Base-by-base conservation (phyloP, 2,113 vertebrate species). In the Proterorhinus semilunaris region DNA sequence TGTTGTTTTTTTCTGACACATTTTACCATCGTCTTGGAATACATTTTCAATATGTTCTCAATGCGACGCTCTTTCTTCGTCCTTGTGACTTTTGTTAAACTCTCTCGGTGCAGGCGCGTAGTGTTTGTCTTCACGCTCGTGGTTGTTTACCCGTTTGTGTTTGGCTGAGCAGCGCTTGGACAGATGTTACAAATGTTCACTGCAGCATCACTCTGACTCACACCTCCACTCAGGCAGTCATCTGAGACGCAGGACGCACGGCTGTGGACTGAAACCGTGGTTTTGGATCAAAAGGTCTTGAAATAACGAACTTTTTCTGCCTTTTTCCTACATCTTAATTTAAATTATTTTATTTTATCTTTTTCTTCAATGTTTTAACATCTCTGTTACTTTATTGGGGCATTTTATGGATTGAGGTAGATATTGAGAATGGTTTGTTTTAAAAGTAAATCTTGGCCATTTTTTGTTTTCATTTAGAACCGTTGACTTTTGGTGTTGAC, bases 201-300 rank as follows among this genome's bases (percentile, higher is more conserved):
- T 62, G 66, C 78, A 10, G 75, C 78, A 80, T 77, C 70, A 65
- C 36, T 81, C 66, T 87, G 82, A 86, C 86, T 87, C 82, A 85
- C 73, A 72, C 70, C 64, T 77, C 61, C 69, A 51, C 49, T 75
- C n/a, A 68, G 51, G 80, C 59, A 72, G 63, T 69, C 76, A 65
- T 65, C 63, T 66, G 49, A 62, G 42, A 42, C 10, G 49, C 36
- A 52, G 66, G 69, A 70, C 54, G 46, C 62, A 58, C 65, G 4
- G 43, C 45, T 49, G 45, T n/a, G 21, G 75, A 62, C 72, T 62
- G 53, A 58, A 75, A 66, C 57, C 46, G 15, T 52, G 42, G 57
- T 1, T 46, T 15, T 45, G 58, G 42, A 61, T 8, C 13, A 7
- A n/a, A 9, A 9, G 4, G 11, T n/a, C 15, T 61, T 61, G 13